Base-by-base conservation (phyloP, 2,888 invertebrate species). In the Caenorhabditis sp. region DNA sequence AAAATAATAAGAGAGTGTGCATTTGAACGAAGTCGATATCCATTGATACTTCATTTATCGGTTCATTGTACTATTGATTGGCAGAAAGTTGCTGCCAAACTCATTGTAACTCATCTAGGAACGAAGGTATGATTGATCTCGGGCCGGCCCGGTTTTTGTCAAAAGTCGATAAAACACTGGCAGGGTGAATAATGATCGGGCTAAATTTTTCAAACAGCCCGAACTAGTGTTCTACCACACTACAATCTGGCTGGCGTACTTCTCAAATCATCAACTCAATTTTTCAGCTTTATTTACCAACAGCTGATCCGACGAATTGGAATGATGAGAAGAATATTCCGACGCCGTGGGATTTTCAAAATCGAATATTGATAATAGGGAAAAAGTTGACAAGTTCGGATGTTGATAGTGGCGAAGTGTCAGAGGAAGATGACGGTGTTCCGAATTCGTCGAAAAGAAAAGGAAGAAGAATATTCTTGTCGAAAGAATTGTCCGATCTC, bases 391-490 rank as follows among this genome's bases (percentile, higher is more conserved):
- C 27, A 0, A 57, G 69, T 21, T 26, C 43, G 1, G 72, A 59
- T 21, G 37, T 50, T 43, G 88, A 88, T 54, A 54, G 62, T 62
- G 90, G 90, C 1, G 90, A 90, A 54, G 90, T 91, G 4, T 89
- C 90, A 1, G 91, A 91, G 73, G 90, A 91, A 81, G 90, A 91
- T 81, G 91, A 91, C 75, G 89, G 89, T n/a, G 86, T 88, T 27
- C 89, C 89, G 58, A 72, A 59, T 50, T 66, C 64, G 49, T 58
- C 66, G 1, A 31, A 57, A 37, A 23, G 65, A 31, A 67, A 63
- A 26, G 66, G 59, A 50, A 62, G 49, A 58, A 24, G 10, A 54
- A 61, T 49, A 23, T 14, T 24, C 49, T 0, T 90, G 17, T 88
- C 89, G 58, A 88, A 87, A 71, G 90, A 90, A 72, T 85, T 91